A percentile compares a stretch with the other conserved stretches of the same genome.
Conservation (phyloP, 1,140 invertebrate genomes). For the Brachystomella parvula region DNA sequence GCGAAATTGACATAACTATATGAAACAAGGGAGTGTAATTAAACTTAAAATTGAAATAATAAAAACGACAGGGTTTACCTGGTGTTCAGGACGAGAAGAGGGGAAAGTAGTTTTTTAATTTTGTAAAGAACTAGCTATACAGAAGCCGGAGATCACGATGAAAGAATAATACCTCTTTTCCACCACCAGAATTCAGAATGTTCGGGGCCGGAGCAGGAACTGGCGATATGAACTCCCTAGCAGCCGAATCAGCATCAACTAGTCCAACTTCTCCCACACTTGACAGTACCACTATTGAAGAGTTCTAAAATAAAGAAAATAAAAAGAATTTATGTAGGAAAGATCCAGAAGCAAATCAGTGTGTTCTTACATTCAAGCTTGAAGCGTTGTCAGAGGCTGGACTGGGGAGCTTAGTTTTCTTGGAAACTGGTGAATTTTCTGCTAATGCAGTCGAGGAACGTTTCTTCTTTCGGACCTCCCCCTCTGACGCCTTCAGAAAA, state of each 20-base stretch:
- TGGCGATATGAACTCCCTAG: neutral
- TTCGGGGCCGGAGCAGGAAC: neutral
- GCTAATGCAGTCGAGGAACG: conserved; percentile 22
- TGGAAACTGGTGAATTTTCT: conserved; percentile 23
- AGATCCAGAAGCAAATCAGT: neutral
- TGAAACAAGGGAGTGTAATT: no score
- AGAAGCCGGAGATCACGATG: conserved; percentile 8
- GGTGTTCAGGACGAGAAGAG: no score
- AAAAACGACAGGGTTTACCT: no score
- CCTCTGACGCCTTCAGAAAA: conserved; percentile 5
- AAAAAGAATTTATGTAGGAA: neutral
- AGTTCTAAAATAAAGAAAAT: neutral
- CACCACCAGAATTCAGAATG: neutral
- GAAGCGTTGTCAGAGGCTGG: neutral
- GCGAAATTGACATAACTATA: no score
- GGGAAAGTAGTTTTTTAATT: neutral
- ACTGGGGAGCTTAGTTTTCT: conserved; percentile 11
- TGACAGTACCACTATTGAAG: neutral
- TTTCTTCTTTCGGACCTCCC: conserved; percentile 25
- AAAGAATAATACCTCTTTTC: conserved; percentile 5
- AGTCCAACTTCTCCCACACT: neutral
- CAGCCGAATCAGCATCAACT: neutral
- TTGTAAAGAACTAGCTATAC: conserved; percentile 7
- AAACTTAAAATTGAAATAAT: no score
- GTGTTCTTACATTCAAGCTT: conserved; percentile 7